Percentiles rank a stretch among this genome's conserved stretches.
These are phyloP conservation scores for Bombyx huttoni DNA, from an alignment of 2,888 invertebrate genomes.

Conservation along the genomic window DNA sequence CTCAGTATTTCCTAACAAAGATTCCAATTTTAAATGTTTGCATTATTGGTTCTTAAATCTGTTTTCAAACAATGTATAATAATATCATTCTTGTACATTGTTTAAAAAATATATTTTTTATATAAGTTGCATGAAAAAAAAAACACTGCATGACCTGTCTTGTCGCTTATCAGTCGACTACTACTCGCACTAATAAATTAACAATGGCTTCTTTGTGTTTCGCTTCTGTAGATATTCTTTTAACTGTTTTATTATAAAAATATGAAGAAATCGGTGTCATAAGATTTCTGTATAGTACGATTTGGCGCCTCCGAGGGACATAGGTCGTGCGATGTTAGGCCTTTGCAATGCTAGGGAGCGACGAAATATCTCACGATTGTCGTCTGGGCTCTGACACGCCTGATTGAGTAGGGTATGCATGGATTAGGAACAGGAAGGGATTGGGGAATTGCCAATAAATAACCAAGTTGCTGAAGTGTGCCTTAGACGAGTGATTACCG, in stretches of 20 bases:
- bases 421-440: conserved; percentile 5
- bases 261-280: conserved; percentile 66
- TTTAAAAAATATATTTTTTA: conserved; percentile 11
- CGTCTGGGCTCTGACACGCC: background rate
- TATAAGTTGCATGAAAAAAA: conserved; percentile 23
- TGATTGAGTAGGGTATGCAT: background rate
- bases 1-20: background rate
- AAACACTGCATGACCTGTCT: conserved; percentile 34
- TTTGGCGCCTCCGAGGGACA: conserved; percentile 65
- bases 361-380: background rate
- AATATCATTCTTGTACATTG: conserved; percentile 15
- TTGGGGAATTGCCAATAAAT: conserved; percentile 5
- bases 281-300: conserved; percentile 37
- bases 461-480: conserved; percentile 8
- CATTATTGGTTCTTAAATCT: background rate
- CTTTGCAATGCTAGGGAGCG: background rate
- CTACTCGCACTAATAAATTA: conserved; percentile 36
- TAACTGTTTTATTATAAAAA: conserved; percentile 16
- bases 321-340: conserved; percentile 38
- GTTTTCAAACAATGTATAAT: conserved; percentile 8
- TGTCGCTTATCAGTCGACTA: conserved; percentile 37
- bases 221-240: conserved; percentile 37
- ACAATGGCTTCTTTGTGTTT: conserved; percentile 40
- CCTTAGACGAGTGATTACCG: conserved; percentile 9
- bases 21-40: conserved; percentile 2